A percentile compares a stretch with the other conserved stretches of the same genome.
These are phyloP conservation scores for Melipona quadrifasciata DNA, from an alignment of 1,140 invertebrate species.

Conservation along the genomic window DNA sequence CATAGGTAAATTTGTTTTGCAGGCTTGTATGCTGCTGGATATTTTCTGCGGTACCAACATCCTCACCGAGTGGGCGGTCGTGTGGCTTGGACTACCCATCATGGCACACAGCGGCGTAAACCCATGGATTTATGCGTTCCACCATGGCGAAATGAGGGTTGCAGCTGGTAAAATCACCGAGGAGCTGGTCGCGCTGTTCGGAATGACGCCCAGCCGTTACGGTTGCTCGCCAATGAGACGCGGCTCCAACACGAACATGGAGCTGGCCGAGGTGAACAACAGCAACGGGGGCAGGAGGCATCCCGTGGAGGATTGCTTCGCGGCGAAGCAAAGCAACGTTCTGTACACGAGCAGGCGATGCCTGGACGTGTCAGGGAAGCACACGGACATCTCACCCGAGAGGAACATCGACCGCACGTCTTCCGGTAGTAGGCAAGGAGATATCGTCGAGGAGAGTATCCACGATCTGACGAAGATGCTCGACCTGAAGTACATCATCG, in stretches of 20 bases:
- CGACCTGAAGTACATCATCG: slow-evolving; percentile 74
- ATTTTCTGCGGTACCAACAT: slow-evolving; percentile 82
- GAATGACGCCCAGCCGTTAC: slow-evolving; percentile 77
- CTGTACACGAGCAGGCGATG: slow-evolving; percentile 70
- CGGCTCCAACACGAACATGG: slow-evolving; percentile 74
- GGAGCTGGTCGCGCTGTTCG: slow-evolving; percentile 78
- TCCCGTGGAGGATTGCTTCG: slow-evolving; percentile 75
- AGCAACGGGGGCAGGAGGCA: slow-evolving; percentile 68
- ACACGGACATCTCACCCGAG: slow-evolving; percentile 74
- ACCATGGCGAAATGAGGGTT: slow-evolving; percentile 85
- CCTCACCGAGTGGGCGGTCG: slow-evolving; percentile 81
- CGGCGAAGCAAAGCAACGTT: slow-evolving; percentile 67
- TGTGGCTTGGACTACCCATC: slow-evolving; percentile 84
- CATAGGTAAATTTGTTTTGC: slow-evolving; percentile 64
- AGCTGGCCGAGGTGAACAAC: slow-evolving; percentile 74
- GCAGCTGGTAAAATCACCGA: slow-evolving; percentile 84
- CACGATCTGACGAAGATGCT: slow-evolving; percentile 78
- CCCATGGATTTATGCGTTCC: slow-evolving; percentile 87
- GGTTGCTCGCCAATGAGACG: slow-evolving; percentile 75
- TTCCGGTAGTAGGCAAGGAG: slow-evolving; percentile 55
- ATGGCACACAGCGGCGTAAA: slow-evolving; percentile 85
- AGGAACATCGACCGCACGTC: slow-evolving; percentile 52
- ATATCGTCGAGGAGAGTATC: slow-evolving; percentile 75
- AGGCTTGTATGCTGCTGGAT: slow-evolving; percentile 84
- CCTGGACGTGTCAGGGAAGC: slow-evolving; percentile 66